Conservation (phyloP, 2,888 invertebrate species). For the Ametastegia equiseti region DNA sequence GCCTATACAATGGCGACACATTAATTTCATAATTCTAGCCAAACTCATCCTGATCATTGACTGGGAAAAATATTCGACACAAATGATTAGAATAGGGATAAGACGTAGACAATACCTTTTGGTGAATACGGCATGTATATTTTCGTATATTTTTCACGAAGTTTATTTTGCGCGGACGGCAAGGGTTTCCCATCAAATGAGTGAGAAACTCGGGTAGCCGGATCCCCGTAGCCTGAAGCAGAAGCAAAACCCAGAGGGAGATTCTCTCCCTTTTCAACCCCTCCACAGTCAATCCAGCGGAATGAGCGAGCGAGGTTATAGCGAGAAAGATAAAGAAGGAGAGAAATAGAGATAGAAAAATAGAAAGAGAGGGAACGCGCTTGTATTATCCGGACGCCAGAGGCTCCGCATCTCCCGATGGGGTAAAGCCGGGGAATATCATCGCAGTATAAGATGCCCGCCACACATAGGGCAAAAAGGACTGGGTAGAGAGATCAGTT, state of each 20-base stretch:
- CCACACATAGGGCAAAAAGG: not conserved
- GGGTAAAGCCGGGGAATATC: constrained; percentile 24
- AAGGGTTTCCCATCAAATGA: constrained; percentile 35
- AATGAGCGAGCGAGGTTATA: constrained; percentile 1
- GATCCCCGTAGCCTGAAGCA: constrained; percentile 28
- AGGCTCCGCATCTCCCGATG: constrained; percentile 38
- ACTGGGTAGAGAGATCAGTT: not conserved
- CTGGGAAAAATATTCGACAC: not conserved
- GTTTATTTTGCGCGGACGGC: constrained; percentile 17
- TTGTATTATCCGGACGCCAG: constrained; percentile 52
- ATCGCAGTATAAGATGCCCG: not conserved
- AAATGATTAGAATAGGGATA: not conserved
- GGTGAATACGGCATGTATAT: not conserved
- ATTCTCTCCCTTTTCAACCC: not conserved
- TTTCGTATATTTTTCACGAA: constrained; percentile 26
- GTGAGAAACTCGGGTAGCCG: constrained; percentile 45
- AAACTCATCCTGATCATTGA: not conserved
- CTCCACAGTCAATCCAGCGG: constrained; percentile 15
- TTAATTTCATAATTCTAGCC: too few species aligned
- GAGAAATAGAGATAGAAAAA: constrained; percentile 37
- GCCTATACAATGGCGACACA: too few species aligned
- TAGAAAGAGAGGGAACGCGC: constrained; percentile 54
- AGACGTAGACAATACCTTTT: not conserved
- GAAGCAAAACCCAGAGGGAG: constrained; percentile 9
- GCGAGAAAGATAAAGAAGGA: not conserved